Percentiles rank a stretch among this genome's conserved stretches.
Conservation (phyloP, 2,113 vertebrate species). For the Carassius carassius region DNA sequence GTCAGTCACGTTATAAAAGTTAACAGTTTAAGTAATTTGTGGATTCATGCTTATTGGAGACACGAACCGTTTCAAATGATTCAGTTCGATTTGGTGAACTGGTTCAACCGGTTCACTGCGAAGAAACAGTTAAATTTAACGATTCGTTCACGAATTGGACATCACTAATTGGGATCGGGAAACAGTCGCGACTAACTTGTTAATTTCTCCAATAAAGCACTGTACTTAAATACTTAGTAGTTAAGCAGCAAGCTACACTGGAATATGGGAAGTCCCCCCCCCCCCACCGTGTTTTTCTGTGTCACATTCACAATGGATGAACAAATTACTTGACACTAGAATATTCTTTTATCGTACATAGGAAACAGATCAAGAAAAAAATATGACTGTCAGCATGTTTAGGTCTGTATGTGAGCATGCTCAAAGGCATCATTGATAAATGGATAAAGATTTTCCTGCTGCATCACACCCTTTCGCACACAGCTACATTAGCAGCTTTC, state of each 20-base stretch:
- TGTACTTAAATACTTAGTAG: neutral
- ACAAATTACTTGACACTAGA: neutral
- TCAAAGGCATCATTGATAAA: slow-evolving; percentile 15
- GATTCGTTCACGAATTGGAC: too few relatives aligned
- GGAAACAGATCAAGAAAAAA: neutral
- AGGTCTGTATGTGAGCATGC: slow-evolving; percentile 5
- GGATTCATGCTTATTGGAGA: too few relatives aligned
- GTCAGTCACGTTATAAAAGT: too few relatives aligned
- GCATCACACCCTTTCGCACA: neutral
- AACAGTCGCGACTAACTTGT: too few relatives aligned
- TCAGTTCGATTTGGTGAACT: too few relatives aligned
- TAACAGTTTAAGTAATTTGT: too few relatives aligned
- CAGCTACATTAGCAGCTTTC: neutral
- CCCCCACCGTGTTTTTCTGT: neutral
- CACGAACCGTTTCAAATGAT: too few relatives aligned
- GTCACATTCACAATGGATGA: neutral
- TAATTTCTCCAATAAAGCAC: too few relatives aligned
- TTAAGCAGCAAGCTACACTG: neutral
- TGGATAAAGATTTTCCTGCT: neutral
- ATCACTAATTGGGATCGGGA: too few relatives aligned
- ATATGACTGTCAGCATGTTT: slow-evolving; percentile 41
- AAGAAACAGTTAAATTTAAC: too few relatives aligned
- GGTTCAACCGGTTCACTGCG: too few relatives aligned
- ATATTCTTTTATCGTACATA: neutral
- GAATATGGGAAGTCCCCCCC: neutral